These are phyloP conservation scores for Ellobius talpinus DNA, from an alignment of 2,113 vertebrate species.

Conservation along the genomic window DNA sequence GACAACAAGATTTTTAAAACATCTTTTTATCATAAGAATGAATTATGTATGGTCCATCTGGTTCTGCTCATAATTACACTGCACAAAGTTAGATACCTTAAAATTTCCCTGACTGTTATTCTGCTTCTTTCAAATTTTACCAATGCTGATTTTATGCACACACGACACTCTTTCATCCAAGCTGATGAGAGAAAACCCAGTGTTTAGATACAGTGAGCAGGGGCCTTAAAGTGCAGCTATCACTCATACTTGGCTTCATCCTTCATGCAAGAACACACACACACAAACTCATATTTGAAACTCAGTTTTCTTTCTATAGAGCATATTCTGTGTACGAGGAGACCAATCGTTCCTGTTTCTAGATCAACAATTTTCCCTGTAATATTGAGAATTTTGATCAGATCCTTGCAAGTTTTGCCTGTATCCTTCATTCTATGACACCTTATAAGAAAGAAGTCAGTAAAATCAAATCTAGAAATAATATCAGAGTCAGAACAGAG, in stretches of 20 bases:
- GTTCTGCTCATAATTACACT: neutral
- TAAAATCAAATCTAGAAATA: neutral
- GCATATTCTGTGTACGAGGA: neutral
- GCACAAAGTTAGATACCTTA: neutral
- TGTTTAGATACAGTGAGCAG: neutral
- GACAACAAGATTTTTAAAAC: neutral
- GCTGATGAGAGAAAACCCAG: neutral
- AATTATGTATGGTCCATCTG: neutral
- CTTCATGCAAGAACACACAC: neutral
- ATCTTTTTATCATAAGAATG: neutral
- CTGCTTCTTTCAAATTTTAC: neutral
- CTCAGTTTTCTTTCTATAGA: neutral
- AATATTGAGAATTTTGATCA: neutral
- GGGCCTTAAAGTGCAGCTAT: neutral
- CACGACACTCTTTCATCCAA: neutral
- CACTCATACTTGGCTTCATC: neutral
- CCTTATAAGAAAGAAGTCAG: neutral
- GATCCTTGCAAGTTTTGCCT: neutral
- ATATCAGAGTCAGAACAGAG: neutral
- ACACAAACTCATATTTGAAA: neutral
- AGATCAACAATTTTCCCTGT: neutral
- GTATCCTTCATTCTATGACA: neutral
- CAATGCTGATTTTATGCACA: neutral
- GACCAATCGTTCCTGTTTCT: neutral
- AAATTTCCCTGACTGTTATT: neutral